Base-by-base conservation (phyloP, 2,113 vertebrate species). In the Oreochromis aureus region DNA sequence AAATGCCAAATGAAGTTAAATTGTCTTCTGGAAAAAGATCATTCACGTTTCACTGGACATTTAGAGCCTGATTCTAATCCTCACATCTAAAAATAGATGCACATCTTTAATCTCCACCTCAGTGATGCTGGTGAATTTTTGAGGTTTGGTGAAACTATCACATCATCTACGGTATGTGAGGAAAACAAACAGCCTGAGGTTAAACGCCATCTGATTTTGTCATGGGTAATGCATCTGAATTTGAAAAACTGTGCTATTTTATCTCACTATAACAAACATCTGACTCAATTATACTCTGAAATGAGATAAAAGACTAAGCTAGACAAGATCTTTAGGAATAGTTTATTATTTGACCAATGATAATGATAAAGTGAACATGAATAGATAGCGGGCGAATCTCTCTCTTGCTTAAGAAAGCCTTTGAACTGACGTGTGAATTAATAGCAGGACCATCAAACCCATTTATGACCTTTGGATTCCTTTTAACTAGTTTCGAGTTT, bases 1-100 rank as follows among this genome's bases (percentile, higher is more conserved):
- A 88, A 89, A 90, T 71, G 85, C 80, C 85, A 90, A 92, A 73
- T 22, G 83, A 85, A 91, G 91, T 89, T 90, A 91, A 94, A 88
- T 69, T 53, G 82, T 83, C 27, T 80, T 54, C 59, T 79, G 76
- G 61, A 88, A 71, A 84, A 80, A 81, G 41, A 89, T 87, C 19
- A 79, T 80, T 91, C 71, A 89, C 61, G 81, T 87, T 84, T n/a
- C 73, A 83, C 22, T 76, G 83, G 82, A 83, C 85, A 66, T 55
- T 73, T 30, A 7, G 41, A 80, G 80, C 36, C 55, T 12, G 30
- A 83, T 76, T 63, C 30, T 41, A 34, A 83, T 53, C 18, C 34
- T 48, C 81, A 24, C 39, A 30, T 76, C 24, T 76, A 30, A 48
- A 76, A 76, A 76, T 19, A 76, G 41, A 30, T 5, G 71, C 24